These are phyloP conservation scores for Helobdella robusta DNA, from an alignment of 2,888 invertebrate genomes.

Conservation along the genomic window DNA sequence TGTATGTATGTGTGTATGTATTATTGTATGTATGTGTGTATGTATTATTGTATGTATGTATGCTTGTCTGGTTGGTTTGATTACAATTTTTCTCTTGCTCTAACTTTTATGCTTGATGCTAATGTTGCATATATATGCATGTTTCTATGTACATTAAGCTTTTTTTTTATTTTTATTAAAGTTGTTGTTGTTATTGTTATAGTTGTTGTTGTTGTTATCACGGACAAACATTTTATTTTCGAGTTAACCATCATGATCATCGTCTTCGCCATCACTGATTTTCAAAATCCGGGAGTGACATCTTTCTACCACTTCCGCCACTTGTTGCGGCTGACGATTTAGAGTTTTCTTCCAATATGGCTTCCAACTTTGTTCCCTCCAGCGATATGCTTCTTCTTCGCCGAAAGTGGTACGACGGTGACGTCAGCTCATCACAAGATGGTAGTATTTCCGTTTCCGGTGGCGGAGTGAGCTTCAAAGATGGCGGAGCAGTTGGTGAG, in stretches of 20 bases:
- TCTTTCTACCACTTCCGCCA: too few relatives aligned
- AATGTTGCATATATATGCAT: too few relatives aligned
- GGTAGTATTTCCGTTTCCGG: not conserved
- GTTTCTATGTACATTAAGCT: too few relatives aligned
- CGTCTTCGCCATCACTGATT: not conserved
- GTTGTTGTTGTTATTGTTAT: not conserved
- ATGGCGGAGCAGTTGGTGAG: not conserved
- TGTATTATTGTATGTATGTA: not conserved
- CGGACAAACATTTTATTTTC: not conserved
- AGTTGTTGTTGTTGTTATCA: not conserved
- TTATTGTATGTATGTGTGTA: not conserved
- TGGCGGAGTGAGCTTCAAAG: not conserved
- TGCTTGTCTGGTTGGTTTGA: not conserved
- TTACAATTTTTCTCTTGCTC: too few relatives aligned
- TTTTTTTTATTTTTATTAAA: too few relatives aligned
- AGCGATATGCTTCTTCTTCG: conserved; percentile 22
- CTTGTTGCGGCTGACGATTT: too few relatives aligned
- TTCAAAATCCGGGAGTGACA: conserved; percentile 12
- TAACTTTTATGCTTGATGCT: too few relatives aligned
- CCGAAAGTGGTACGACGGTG: not conserved
- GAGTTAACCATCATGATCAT: not conserved
- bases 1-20: conserved; percentile 2
- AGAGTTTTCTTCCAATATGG: conserved; percentile 20
- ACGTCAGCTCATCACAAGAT: too few relatives aligned
- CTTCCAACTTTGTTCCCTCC: conserved; percentile 15